Evolutionary conservation across 2,888 invertebrate species (phyloP), one percentile per base, ranked within the genome.

Genomic region (Hirtodrosophila histrioides): DNA sequence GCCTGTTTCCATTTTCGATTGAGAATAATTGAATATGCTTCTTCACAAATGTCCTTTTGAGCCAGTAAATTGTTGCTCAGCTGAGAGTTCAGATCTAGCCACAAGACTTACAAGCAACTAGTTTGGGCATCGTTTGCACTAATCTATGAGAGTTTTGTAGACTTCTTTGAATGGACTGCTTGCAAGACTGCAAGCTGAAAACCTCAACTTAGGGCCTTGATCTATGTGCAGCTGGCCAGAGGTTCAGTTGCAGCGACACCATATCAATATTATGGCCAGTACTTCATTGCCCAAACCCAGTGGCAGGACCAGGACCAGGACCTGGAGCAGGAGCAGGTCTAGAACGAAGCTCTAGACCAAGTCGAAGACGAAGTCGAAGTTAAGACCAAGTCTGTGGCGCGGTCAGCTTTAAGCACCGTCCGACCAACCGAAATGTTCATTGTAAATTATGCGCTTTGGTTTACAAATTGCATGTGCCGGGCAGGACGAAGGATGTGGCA

Each of bases 401-500:
- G 75, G 75, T 75, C 61, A 77, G 64, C 61, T 77, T 55, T 56
- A 77, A 75, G 73, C 61, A 75, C 69, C 64, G 71, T 62, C 57
- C 44, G 66, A 56, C 51, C 44, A 12, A 69, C 62, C 65, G 11
- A 76, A 80, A 70, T 83, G 78, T 78, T 70, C 73, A 78, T 82
- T 81, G 87, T 82, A 82, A 82, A 82, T 82, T 87, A 82, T 82
- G 82, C 87, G 87, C 82, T 85, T 82, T 82, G 87, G 78, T 75
- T 87, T 75, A 87, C 82, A 82, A 82, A 82, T 86, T 82, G 85
- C 82, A 87, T 84, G 73, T 78, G 75, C 78, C 72, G 66, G 51
- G 56, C 74, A 49, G 80, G 51, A 70, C 83, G 66, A 84, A 69
- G 69, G 74, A 83, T 84, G 86, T 77, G 84, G 77, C 84, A 69